These are phyloP conservation scores for Polypedilum vanderplanki DNA, from an alignment of 1,140 invertebrate species.

Conservation along the genomic window DNA sequence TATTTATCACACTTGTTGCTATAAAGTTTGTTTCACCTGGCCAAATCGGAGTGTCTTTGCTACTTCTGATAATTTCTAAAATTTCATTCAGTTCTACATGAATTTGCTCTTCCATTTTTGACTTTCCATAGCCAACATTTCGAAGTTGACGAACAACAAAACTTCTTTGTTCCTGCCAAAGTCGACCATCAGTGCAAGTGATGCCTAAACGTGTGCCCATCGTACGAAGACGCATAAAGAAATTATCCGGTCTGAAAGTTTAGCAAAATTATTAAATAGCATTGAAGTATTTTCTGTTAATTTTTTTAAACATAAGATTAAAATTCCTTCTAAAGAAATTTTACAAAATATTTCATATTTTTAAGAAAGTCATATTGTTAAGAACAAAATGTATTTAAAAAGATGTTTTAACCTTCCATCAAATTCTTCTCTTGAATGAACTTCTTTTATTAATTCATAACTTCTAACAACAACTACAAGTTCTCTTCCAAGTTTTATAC, in stretches of 20 bases:
- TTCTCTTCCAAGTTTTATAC: conserved; percentile 57
- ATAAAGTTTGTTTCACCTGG: conserved; percentile 43
- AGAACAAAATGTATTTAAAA: too few species aligned
- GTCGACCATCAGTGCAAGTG: conserved; percentile 64
- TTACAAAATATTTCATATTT: too few species aligned
- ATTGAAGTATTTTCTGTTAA: too few species aligned
- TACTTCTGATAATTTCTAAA: conserved; percentile 45
- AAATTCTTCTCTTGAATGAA: conserved; percentile 58
- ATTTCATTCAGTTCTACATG: conserved; percentile 53
- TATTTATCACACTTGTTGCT: conserved; percentile 60
- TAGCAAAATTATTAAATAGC: not conserved
- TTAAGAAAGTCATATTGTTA: too few species aligned
- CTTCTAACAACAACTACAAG: conserved; percentile 55
- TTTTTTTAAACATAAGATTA: too few species aligned
- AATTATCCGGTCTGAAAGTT: conserved; percentile 52
- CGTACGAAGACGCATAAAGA: conserved; percentile 60
- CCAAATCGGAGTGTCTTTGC: conserved; percentile 39
- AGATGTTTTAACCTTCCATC: conserved; percentile 49
- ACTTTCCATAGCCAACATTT: conserved; percentile 66
- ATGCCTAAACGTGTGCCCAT: conserved; percentile 59
- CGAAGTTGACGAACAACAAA: conserved; percentile 65
- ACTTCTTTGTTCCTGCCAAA: conserved; percentile 67
- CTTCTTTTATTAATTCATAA: conserved; percentile 50
- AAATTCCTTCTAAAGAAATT: too few species aligned
- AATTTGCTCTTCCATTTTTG: conserved; percentile 63